Conservation (phyloP, 2,888 invertebrate species). For the Drosophila longiperda region DNA sequence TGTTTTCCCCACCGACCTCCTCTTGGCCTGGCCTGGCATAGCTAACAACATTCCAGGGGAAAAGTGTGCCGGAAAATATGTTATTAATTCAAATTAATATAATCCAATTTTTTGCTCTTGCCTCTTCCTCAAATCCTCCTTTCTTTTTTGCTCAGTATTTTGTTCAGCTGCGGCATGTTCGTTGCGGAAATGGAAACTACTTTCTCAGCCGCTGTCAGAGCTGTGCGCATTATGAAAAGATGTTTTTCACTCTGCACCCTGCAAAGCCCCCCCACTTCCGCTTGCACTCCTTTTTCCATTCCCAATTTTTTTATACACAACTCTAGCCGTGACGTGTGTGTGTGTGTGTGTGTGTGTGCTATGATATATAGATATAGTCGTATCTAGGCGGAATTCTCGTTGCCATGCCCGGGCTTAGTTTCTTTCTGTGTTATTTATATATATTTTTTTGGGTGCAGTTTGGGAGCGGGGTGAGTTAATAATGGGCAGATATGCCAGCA, state of each 20-base stretch:
- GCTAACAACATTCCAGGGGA: slow-evolving; percentile 56
- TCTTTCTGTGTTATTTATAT: slow-evolving; percentile 3
- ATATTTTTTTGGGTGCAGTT: slow-evolving; percentile 25
- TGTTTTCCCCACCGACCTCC: slow-evolving; percentile 5
- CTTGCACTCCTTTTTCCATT: not conserved
- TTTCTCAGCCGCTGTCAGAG: slow-evolving; percentile 59
- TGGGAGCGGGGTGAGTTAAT: slow-evolving; percentile 41
- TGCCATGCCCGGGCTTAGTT: slow-evolving; percentile 15
- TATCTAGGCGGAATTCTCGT: slow-evolving; percentile 51
- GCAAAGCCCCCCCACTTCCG: not conserved
- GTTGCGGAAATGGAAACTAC: slow-evolving; percentile 73
- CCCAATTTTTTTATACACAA: not conserved
- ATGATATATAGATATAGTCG: slow-evolving; percentile 65
- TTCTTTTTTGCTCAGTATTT: slow-evolving; percentile 12
- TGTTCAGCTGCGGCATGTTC: slow-evolving; percentile 13
- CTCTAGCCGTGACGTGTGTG: slow-evolving; percentile 8
- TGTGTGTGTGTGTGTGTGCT: slow-evolving; percentile 26
- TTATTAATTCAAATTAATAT: slow-evolving; percentile 84
- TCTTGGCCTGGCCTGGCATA: slow-evolving; percentile 9
- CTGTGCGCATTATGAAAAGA: slow-evolving; percentile 51
- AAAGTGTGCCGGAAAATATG: slow-evolving; percentile 77
- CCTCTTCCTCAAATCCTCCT: not conserved
- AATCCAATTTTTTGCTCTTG: slow-evolving; percentile 67
- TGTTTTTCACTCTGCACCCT: slow-evolving; percentile 38
- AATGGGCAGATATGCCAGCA: slow-evolving; percentile 64